phyloP scores from a whole-genome alignment of 2,797 vertebrate genomes.

The Eremophila alpestris region DNA sequence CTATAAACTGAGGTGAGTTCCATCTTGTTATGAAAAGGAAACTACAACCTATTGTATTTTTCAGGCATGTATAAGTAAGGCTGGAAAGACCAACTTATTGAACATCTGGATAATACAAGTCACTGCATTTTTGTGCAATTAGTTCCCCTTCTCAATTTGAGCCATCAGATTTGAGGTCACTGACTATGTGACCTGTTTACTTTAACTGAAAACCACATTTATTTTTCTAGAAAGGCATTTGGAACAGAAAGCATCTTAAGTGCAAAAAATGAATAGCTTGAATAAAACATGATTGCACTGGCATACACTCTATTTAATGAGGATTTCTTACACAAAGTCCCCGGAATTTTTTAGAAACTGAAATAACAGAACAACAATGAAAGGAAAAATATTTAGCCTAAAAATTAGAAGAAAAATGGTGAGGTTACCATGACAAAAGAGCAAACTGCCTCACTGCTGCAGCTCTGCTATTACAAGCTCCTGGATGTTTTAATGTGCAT shows the following conservation, averaged over 20 bases:
- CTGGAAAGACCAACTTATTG: not conserved
- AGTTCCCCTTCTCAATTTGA: slow-evolving; percentile 26
- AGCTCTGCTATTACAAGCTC: not conserved
- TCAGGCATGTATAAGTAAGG: not conserved
- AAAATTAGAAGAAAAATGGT: not conserved
- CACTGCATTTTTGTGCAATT: slow-evolving; percentile 28
- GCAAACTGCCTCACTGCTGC: not conserved
- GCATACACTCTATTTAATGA: slow-evolving; percentile 13
- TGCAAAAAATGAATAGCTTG: not conserved
- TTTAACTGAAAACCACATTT: slow-evolving; percentile 32
- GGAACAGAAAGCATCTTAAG: slow-evolving; percentile 26
- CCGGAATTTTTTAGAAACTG: not conserved
- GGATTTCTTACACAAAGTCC: not conserved
- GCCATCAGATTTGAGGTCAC: slow-evolving; percentile 13
- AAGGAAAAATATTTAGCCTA: slow-evolving; percentile 33
- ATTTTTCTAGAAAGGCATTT: slow-evolving; percentile 25
- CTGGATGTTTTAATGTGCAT: not conserved
- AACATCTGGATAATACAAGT: not conserved
- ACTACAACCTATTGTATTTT: slow-evolving; percentile 5
- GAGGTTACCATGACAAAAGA: slow-evolving; percentile 16
- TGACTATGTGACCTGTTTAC: slow-evolving; percentile 24
- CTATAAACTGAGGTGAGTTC: not conserved
- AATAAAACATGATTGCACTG: slow-evolving; percentile 29
- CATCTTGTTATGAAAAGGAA: not conserved
- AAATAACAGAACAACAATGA: not conserved